Base-by-base conservation (phyloP, 2,888 invertebrate genomes). In the Diarsia rubi region DNA sequence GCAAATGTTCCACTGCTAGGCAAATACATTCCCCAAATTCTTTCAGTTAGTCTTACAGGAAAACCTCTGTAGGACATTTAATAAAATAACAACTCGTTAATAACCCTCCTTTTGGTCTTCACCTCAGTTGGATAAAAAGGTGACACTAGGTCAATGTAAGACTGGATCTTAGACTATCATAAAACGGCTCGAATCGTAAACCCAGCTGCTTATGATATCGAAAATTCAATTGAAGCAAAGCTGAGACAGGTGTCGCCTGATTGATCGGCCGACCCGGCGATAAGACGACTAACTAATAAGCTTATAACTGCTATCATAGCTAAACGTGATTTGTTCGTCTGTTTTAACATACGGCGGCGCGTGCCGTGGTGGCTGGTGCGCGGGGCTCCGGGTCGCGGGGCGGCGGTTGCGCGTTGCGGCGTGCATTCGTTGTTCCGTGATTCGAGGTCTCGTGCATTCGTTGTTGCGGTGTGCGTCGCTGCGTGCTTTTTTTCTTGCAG, bases 151-250 rank as follows among this genome's bases (percentile, higher is more conserved):
- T 6, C n/a, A 24, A 65, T 31, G 24, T 24, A 0, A 42, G 0
- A 16, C 14, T 0, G 5, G 27, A 11, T 80, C 81, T 24, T 21
- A 24, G 75, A 77, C 81, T 49, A 57, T 54, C 16, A 66, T 42
- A 77, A 84, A 63, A 82, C 2, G n/a, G 59, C 67, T 42, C 4
- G 11, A 82, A 69, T 64, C 69, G 62, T 81, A 76, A 84, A 49
- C 65, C 66, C 42, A 60, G 57, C 44, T 19, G 71, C 64, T n/a
- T 80, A 75, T 84, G 66, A 85, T 84, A 85, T 88, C 85, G 83
- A 79, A 89, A 91, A 90, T 90, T 88, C 82, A 90, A 91, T 91
- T 89, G 88, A 87, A 87, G 89, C 89, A 90, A 89, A 87, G 86
- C 81, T 81, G 45, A 75, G 63, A 73, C 88, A 86, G 81, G 79